phyloP scores from a whole-genome alignment of 2,888 invertebrate genomes.

The Lacanobia wlatinum region DNA sequence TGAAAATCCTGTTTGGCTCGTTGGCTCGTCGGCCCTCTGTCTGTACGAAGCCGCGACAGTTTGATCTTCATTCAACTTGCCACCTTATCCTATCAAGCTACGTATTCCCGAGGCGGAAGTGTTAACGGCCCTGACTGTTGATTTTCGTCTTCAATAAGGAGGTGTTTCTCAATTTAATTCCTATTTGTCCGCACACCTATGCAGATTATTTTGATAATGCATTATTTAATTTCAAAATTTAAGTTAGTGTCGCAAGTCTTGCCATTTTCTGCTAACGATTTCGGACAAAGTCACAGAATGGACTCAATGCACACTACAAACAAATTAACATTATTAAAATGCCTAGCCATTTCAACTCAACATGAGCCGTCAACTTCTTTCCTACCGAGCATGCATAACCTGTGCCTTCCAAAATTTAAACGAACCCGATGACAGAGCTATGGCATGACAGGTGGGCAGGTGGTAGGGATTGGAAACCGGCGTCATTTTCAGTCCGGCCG shows the following conservation, averaged over 20 bases:
- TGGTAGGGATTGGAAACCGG: too few relatives aligned
- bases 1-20: background rate
- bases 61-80: conserved; percentile 35
- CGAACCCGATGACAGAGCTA: background rate
- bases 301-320: too few relatives aligned
- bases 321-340: too few relatives aligned
- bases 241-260: too few relatives aligned
- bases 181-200: background rate
- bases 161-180: background rate
- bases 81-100: conserved; percentile 29
- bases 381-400: background rate
- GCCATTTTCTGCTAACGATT: too few relatives aligned
- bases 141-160: background rate
- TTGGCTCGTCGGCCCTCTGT: conserved; percentile 20
- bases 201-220: too few relatives aligned
- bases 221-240: too few relatives aligned
- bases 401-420: background rate
- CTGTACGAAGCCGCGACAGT: conserved; percentile 24
- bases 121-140: conserved; percentile 2
- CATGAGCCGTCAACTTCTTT: background rate
- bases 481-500: too few relatives aligned
- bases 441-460: background rate
- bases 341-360: background rate
- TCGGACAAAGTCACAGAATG: too few relatives aligned
- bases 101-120: conserved; percentile 29